Percentiles rank a stretch among this genome's conserved stretches.
phyloP scores from a whole-genome alignment of 23 tunicate species.

The Ascidia mentula region DNA sequence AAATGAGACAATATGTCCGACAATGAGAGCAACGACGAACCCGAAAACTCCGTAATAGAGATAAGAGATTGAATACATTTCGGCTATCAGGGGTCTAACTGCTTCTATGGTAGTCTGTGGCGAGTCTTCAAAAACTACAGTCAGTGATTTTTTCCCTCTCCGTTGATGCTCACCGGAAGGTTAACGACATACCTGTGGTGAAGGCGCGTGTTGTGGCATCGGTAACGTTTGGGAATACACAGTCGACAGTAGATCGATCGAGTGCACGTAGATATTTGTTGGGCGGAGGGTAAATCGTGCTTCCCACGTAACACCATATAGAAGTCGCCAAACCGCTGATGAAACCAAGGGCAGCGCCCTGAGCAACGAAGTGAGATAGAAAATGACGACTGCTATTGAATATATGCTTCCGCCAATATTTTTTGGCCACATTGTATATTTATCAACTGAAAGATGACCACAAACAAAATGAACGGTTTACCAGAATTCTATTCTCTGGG shows the following conservation, averaged over 20 bases:
- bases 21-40: slow-evolving; percentile 39
- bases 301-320: slow-evolving; percentile 61
- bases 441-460: too few relatives aligned
- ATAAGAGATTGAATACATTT: slow-evolving; percentile 60
- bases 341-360: slow-evolving; percentile 67
- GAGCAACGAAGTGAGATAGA: too few relatives aligned
- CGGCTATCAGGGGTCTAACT: slow-evolving; percentile 36
- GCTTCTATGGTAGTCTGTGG: slow-evolving; percentile 9
- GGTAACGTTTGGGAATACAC: slow-evolving; percentile 10
- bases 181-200: too few relatives aligned
- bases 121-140: too few relatives aligned
- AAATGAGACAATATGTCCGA: slow-evolving; percentile 35
- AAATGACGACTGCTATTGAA: too few relatives aligned
- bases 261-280: slow-evolving; percentile 16
- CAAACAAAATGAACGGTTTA: too few relatives aligned
- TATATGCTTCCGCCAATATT: too few relatives aligned
- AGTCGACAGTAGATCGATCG: slow-evolving; percentile 17
- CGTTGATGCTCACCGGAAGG: too few relatives aligned
- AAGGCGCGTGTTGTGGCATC: too few relatives aligned
- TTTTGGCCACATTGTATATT: too few relatives aligned
- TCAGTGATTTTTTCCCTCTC: too few relatives aligned
- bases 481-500: too few relatives aligned
- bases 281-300: slow-evolving; percentile 53
- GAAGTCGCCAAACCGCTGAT: slow-evolving; percentile 37
- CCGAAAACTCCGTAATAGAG: slow-evolving; percentile 45